Conservation (phyloP, 2,888 invertebrate genomes). For the Sturmia bella region DNA sequence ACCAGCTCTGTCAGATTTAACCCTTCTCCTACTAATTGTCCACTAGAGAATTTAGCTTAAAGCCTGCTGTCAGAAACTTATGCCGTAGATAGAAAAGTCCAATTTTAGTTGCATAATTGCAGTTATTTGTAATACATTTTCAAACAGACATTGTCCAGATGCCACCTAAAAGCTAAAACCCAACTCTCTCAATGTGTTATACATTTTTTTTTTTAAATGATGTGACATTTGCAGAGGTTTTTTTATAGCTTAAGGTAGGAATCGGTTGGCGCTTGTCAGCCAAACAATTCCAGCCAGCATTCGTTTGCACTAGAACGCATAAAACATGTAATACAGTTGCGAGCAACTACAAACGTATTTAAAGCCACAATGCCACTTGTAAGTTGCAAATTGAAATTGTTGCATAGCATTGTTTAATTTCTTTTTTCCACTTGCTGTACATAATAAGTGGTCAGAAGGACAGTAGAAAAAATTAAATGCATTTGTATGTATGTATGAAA, state of each 20-base stretch:
- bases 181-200: constrained; percentile 35
- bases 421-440: constrained; percentile 23
- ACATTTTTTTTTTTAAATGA: constrained; percentile 15
- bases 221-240: constrained; percentile 61
- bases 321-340: constrained; percentile 7
- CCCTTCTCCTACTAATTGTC: neutral
- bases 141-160: neutral
- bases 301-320: constrained; percentile 16
- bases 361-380: constrained; percentile 57
- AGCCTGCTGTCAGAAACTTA: constrained; percentile 46
- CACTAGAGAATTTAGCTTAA: constrained; percentile 3
- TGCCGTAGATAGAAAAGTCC: constrained; percentile 20
- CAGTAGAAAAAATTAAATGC: neutral
- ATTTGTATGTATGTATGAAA: neutral
- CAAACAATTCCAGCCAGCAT: neutral
- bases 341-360: constrained; percentile 27
- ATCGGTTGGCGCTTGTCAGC: neutral
- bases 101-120: constrained; percentile 21
- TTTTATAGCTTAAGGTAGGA: constrained; percentile 4
- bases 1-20: neutral
- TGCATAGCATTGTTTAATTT: constrained; percentile 45
- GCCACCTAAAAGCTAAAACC: neutral
- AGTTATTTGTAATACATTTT: constrained; percentile 46
- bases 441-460: constrained; percentile 49
- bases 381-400: constrained; percentile 61